These are phyloP conservation scores for Indicator maculatus DNA, from an alignment of 2,113 vertebrate genomes.

Conservation along the genomic window DNA sequence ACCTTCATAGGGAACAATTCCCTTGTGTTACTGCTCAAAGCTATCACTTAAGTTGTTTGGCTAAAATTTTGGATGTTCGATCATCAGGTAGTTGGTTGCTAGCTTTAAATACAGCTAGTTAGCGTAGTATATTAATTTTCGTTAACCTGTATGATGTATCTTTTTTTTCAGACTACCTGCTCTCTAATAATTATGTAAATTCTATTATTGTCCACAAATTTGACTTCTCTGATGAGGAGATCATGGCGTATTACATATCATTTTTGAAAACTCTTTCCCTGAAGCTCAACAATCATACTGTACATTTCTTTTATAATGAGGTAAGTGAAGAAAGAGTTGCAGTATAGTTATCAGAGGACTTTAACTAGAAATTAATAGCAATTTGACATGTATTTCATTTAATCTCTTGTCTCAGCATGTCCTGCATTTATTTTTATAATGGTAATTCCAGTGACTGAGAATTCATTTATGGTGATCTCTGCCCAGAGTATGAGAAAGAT, in stretches of 20 bases:
- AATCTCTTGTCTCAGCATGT: background rate
- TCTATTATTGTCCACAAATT: constrained; percentile 99
- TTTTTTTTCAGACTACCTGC: constrained; percentile 87
- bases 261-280: constrained; percentile 98
- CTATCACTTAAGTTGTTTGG: background rate
- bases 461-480: background rate
- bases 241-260: constrained; percentile 99
- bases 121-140: background rate
- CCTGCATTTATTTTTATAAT: background rate
- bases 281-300: constrained; percentile 97
- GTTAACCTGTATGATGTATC: background rate
- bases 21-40: background rate
- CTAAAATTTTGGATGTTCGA: background rate
- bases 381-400: background rate
- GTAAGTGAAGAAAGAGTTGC: constrained; percentile 75
- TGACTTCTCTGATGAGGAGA: constrained; percentile 98
- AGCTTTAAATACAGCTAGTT: background rate
- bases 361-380: background rate
- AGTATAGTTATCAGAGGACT: background rate
- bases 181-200: constrained; percentile 98
- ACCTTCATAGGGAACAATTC: background rate
- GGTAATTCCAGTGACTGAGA: background rate
- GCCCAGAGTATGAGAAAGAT: background rate
- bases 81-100: background rate
- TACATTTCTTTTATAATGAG: constrained; percentile 99